These are phyloP conservation scores for Sylvietta virens DNA, from an alignment of 2,113 vertebrate species.

Conservation along the genomic window DNA sequence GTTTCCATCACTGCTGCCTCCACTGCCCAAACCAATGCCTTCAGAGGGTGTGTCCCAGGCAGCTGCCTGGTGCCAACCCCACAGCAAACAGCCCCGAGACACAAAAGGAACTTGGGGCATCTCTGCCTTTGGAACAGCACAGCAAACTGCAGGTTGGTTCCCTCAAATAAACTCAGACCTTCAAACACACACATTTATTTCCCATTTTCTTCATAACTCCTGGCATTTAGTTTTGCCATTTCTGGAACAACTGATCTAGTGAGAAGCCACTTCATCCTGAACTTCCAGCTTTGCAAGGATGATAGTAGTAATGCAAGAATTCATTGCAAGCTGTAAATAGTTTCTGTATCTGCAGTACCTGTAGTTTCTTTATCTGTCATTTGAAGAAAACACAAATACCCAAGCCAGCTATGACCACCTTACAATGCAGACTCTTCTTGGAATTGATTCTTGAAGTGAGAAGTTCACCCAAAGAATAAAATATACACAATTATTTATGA, in stretches of 20 bases:
- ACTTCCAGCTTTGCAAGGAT: background rate
- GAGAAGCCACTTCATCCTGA: background rate
- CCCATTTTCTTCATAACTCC: background rate
- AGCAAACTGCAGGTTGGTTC: background rate
- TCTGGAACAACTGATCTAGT: background rate
- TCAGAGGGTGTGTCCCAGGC: background rate
- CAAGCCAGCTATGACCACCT: background rate
- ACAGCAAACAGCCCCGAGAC: background rate
- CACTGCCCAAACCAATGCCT: background rate
- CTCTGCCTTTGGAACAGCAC: background rate
- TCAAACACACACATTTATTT: background rate
- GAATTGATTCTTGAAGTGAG: background rate
- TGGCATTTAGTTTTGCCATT: background rate
- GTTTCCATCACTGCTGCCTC: background rate
- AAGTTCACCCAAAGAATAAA: background rate
- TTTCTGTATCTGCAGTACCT: background rate
- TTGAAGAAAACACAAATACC: background rate
- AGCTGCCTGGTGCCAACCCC: background rate
- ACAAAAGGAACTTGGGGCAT: fast-evolving
- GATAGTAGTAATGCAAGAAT: background rate
- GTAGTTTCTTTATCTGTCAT: background rate
- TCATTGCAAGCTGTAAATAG: background rate
- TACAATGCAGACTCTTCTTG: background rate
- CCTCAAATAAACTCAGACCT: background rate
- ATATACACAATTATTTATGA: background rate